Percentiles rank a stretch among this genome's conserved stretches.
These are phyloP conservation scores for Bedellia somnulentella DNA, from an alignment of 2,888 invertebrate species.

Conservation along the genomic window DNA sequence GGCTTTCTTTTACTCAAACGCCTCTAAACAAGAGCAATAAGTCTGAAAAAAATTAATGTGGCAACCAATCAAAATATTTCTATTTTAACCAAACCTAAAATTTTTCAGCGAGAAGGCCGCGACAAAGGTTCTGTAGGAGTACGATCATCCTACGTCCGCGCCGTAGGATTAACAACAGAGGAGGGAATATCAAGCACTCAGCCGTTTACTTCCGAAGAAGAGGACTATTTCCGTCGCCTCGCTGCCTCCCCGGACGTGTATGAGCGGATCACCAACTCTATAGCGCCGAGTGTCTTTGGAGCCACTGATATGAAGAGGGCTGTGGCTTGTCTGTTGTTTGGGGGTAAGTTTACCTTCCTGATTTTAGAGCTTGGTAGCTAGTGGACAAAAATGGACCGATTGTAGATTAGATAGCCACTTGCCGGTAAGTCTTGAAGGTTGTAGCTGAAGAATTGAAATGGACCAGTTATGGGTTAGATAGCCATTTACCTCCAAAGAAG, in stretches of 20 bases:
- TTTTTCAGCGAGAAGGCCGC: constrained; percentile 65
- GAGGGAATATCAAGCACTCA: constrained; percentile 70
- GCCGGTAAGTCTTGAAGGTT: too few species aligned
- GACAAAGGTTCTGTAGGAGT: constrained; percentile 88
- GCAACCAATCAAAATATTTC: too few species aligned
- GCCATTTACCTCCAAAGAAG: too few species aligned
- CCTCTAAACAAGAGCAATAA: too few species aligned
- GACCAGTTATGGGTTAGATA: too few species aligned
- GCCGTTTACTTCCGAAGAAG: constrained; percentile 47
- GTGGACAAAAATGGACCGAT: too few species aligned
- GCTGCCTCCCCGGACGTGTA: constrained; percentile 86
- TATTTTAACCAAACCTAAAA: too few species aligned
- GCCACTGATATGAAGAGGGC: constrained; percentile 94
- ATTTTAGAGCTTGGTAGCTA: constrained; percentile 1
- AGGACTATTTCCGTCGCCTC: constrained; percentile 78
- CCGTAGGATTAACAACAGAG: constrained; percentile 89
- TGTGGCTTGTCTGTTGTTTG: constrained; percentile 92
- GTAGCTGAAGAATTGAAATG: too few species aligned
- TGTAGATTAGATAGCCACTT: too few species aligned
- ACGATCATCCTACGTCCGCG: constrained; percentile 90
- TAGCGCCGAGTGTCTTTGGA: constrained; percentile 97
- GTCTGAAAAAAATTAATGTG: too few species aligned
- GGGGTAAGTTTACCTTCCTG: constrained; percentile 68
- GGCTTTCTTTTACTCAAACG: too few species aligned
- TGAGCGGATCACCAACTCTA: constrained; percentile 83